Evolutionary conservation across 1,140 invertebrate species (phyloP), one percentile per base, ranked within the genome.

Genomic region (Bacillus rossius): DNA sequence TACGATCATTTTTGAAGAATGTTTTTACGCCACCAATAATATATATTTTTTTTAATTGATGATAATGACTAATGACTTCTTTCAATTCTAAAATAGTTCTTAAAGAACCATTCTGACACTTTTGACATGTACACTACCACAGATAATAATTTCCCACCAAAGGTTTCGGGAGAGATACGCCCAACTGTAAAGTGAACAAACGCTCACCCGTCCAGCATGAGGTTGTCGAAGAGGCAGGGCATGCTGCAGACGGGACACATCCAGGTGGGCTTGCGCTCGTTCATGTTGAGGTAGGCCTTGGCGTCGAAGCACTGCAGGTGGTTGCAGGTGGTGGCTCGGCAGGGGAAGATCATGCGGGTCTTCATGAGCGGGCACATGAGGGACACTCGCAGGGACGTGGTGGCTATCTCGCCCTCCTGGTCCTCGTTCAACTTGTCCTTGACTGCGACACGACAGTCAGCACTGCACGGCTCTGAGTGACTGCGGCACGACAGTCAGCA

Each of bases 231-330:
- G 2, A 91, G 76, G 8, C 93, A 90, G 2, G 87, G 77, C 67
- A 92, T 92, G 73, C 98, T 92, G 78, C 96, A 99, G 5, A 99
- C 94, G 2, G 96, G 96, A 80, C 97, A 99, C 61, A 89, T 87
- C 97, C 97, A 99, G 1, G 94, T 97, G 19, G 96, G 94, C 71
- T 97, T 98, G 37, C 93, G 84, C 74, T 99, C 97, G 73, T 99
- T 99, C 96, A 99, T 99, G 83, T 95, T 91, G 55, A 99, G 78
- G 76, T 92, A 99, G 34, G 96, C 78, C 3, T 84, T 88, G 0
- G 95, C 94, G 78, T 99, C 97, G 72, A 99, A 99, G 77, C 96
- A 99, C 73, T 99, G 96, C 52, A 99, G 77, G 81, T 99, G 97
- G 23, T 84, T 85, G 71, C 97, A 99, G 0, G 90, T 91, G 13